Evolutionary conservation across 2,797 vertebrate species (phyloP).

Genomic region (Manis crassicaudata): DNA sequence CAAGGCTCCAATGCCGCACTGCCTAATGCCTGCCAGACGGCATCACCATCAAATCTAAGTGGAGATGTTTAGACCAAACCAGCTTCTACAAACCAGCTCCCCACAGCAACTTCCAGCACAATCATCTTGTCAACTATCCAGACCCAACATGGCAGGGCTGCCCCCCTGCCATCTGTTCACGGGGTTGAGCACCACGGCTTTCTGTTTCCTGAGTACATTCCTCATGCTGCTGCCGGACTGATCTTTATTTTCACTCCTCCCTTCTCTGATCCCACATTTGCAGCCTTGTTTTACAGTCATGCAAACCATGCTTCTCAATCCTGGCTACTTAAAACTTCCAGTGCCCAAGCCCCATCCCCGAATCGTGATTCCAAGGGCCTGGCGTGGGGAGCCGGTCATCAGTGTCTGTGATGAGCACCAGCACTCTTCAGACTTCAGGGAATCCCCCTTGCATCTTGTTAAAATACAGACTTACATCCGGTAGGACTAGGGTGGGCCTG

Average conservation of each 20-base stretch:
- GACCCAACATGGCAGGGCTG: not conserved
- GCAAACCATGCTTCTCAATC: conserved; percentile 8
- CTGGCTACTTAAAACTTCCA: not conserved
- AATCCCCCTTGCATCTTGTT: not conserved
- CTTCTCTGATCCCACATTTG: not conserved
- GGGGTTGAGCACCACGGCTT: not conserved
- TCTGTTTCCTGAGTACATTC: not conserved
- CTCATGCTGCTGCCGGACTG: not conserved
- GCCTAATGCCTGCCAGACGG: not conserved
- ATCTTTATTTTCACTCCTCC: not conserved
- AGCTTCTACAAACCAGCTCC: not conserved
- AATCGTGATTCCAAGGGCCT: not conserved
- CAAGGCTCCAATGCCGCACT: not conserved
- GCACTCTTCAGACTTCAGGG: not conserved
- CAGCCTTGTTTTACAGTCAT: not conserved
- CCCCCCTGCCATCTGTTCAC: not conserved
- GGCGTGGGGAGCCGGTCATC: not conserved
- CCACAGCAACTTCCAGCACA: not conserved
- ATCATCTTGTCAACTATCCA: not conserved
- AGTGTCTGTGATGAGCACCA: not conserved
- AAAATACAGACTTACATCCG: not conserved
- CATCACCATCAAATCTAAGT: not conserved
- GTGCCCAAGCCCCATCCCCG: not conserved
- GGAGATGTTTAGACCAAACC: not conserved
- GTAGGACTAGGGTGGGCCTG: not conserved